A percentile compares a stretch with the other conserved stretches of the same genome.
These are phyloP conservation scores for Phaedon cochleariae DNA, from an alignment of 2,888 invertebrate species.

Conservation along the genomic window DNA sequence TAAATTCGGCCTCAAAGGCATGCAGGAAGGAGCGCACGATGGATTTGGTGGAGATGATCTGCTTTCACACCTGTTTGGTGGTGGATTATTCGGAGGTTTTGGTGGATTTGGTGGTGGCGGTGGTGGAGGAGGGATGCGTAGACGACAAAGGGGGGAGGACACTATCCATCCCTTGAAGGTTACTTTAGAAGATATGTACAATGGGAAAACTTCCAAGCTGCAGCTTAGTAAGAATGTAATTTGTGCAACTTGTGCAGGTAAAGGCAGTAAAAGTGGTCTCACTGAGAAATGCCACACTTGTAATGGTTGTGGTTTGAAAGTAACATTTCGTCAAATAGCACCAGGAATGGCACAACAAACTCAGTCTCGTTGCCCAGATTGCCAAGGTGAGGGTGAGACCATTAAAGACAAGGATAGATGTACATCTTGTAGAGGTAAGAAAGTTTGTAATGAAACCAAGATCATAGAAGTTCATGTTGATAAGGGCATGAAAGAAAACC, in stretches of 20 bases:
- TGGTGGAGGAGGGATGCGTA: slow-evolving; percentile 63
- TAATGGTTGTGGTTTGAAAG: slow-evolving; percentile 77
- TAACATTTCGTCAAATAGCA: slow-evolving; percentile 75
- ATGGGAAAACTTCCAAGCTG: slow-evolving; percentile 85
- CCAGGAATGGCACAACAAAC: slow-evolving; percentile 72
- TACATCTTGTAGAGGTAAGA: slow-evolving; percentile 82
- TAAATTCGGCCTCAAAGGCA: slow-evolving; percentile 84
- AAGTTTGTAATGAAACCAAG: slow-evolving; percentile 83
- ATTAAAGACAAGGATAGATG: slow-evolving; percentile 87
- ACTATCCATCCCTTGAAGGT: slow-evolving; percentile 86
- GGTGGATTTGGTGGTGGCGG: slow-evolving; percentile 60
- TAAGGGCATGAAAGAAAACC: slow-evolving; percentile 84
- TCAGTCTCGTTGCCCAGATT: slow-evolving; percentile 70
- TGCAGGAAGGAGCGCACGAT: slow-evolving; percentile 78
- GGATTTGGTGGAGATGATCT: slow-evolving; percentile 68
- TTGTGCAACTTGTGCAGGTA: slow-evolving; percentile 79
- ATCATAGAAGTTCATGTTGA: slow-evolving; percentile 88
- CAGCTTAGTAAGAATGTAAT: slow-evolving; percentile 85
- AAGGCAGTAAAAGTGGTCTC: slow-evolving; percentile 75
- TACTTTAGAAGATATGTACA: slow-evolving; percentile 88
- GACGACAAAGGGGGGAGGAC: slow-evolving; percentile 78
- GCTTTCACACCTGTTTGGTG: slow-evolving; percentile 76
- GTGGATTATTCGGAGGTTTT: slow-evolving; percentile 70
- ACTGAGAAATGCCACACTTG: slow-evolving; percentile 70
- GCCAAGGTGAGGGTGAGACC: slow-evolving; percentile 75